Evolutionary conservation across 2,797 vertebrate species (phyloP), one percentile per base, ranked within the genome.

Genomic region (Semotilus atromaculatus): DNA sequence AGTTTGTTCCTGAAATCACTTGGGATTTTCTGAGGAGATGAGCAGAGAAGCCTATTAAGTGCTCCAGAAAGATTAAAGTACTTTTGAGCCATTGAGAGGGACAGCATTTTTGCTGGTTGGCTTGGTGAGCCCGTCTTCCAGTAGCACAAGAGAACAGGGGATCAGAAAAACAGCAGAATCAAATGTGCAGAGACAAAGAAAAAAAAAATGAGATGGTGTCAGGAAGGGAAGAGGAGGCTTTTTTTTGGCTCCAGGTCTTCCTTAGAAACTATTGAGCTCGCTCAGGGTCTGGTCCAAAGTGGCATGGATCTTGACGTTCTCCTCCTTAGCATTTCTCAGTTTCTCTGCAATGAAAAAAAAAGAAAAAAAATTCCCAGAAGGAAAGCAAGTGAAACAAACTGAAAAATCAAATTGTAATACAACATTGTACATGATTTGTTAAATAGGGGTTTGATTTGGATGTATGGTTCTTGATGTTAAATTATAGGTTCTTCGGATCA

Each of bases 211-310:
- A 88, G 87, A 86, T 67, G 85, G 86, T 70, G 55, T 83, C 11
- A 55, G 23, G 70, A 87, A 80, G 29, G 72, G 67, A 71, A 83
- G 83, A 10, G 5, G 29, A 8, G 77, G 71, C 38, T 13, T 71
- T 71, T 48, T 58, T 21, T 31, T 80, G 73, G 73, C 62, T 85
- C 85, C 18, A 84, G 76, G 81, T 86, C n/a, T 14, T 80, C 40
- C 60, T 96, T 92, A 97, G 93, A 97, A 94, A 93, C 95, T 97
- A 94, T 96, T 97, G 93, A 97, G 94, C 88, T 97, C 97, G 91
- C 95, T 88, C 90, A 97, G 92, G 62, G 97, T 97, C 93, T 97
- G 96, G 90, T 97, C 96, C 92, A 97, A 92, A 76, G 95, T 96
- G 91, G 95, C 93, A 86, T 97, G 95, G 77, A 97, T 96, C 84